phyloP scores from a whole-genome alignment of 1,140 invertebrate species.

The Pseudomyrmex gracilis region DNA sequence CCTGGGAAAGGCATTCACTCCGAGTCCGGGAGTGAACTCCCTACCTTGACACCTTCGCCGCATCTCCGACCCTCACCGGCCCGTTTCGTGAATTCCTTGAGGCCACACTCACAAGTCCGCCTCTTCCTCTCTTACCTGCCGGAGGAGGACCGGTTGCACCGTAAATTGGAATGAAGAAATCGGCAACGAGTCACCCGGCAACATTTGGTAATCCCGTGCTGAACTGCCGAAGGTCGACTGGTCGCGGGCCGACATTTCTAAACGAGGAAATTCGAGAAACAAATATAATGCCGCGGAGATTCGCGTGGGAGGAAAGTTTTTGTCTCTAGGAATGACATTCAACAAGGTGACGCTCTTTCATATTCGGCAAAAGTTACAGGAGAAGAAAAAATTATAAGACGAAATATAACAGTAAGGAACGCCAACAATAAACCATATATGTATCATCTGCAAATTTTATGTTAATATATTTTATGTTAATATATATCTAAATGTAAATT shows the following conservation, averaged over 20 bases:
- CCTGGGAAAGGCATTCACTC: constrained; percentile 82
- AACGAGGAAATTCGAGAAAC: constrained; percentile 14
- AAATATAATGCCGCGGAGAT: background rate
- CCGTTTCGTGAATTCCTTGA: constrained; percentile 39
- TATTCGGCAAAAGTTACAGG: background rate
- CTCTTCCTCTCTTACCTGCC: background rate
- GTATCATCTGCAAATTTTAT: no score
- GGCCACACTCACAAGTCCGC: background rate
- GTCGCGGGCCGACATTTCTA: background rate
- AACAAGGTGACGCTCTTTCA: background rate
- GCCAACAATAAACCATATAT: no score
- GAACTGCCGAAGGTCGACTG: constrained; percentile 9
- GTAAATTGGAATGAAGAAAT: background rate
- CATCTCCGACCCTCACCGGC: background rate
- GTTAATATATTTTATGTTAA: no score
- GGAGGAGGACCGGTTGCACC: constrained; percentile 7
- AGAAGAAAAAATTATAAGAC: no score
- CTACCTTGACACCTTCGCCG: constrained; percentile 63
- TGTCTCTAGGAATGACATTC: background rate
- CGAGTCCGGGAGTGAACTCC: constrained; percentile 59
- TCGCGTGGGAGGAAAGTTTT: background rate
- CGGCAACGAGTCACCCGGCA: background rate
- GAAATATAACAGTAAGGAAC: no score
- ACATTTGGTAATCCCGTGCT: background rate
- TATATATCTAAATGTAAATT: no score